These are phyloP conservation scores for Esox lucius DNA, from an alignment of 2,797 vertebrate genomes.

Conservation along the genomic window DNA sequence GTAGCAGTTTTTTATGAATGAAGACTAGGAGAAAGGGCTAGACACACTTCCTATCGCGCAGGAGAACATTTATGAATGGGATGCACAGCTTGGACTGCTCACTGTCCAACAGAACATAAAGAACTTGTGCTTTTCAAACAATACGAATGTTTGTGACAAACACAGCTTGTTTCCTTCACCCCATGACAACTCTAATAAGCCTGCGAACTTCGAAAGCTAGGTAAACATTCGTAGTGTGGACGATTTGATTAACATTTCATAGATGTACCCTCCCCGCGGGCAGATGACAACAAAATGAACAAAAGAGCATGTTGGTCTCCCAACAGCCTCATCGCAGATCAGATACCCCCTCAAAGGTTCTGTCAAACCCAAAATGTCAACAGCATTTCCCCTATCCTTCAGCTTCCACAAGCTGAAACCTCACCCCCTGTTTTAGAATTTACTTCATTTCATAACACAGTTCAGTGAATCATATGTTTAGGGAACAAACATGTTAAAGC, in stretches of 20 bases:
- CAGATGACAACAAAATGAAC: constrained; percentile 18
- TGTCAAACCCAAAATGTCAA: constrained; percentile 25
- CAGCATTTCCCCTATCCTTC: constrained; percentile 1
- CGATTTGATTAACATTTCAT: constrained; percentile 41
- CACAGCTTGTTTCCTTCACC: neutral
- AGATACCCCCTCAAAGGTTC: constrained; percentile 23
- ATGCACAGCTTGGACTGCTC: constrained; percentile 65
- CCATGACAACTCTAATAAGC: neutral
- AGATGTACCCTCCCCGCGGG: constrained; percentile 24
- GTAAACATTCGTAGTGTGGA: neutral
- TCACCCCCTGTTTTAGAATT: neutral
- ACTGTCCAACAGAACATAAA: constrained; percentile 60
- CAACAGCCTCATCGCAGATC: constrained; percentile 23
- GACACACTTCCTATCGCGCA: constrained; percentile 71
- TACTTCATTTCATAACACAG: neutral
- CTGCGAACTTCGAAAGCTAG: neutral
- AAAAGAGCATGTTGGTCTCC: constrained; percentile 35
- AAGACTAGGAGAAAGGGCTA: constrained; percentile 49
- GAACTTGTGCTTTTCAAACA: constrained; percentile 50
- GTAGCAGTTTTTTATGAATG: constrained; percentile 75
- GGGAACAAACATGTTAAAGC: constrained; percentile 1
- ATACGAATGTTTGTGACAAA: neutral
- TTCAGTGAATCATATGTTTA: constrained; percentile 11
- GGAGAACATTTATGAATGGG: constrained; percentile 77
- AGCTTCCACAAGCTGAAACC: neutral